These are phyloP conservation scores for Coluber constrictor DNA, from an alignment of 2,797 vertebrate species.

Conservation along the genomic window DNA sequence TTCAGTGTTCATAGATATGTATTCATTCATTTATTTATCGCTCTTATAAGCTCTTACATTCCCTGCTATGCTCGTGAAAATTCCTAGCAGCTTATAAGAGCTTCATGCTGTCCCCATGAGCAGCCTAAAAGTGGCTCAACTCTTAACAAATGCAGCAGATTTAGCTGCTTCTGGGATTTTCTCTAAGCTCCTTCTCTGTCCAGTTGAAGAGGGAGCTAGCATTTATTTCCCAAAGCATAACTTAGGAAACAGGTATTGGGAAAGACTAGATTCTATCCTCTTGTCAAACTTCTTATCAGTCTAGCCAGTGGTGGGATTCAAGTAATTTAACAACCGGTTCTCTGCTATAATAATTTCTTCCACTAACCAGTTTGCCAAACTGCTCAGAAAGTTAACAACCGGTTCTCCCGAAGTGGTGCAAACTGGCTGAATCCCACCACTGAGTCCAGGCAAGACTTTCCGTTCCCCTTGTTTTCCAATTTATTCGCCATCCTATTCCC, in stretches of 20 bases:
- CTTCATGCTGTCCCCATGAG: neutral
- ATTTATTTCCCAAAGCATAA: conserved; percentile 33
- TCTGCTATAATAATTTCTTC: no score
- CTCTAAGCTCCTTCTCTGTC: neutral
- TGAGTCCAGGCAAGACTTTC: neutral
- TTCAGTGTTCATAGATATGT: neutral
- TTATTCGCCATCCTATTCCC: neutral
- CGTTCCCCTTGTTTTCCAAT: conserved; percentile 13
- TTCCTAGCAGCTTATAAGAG: neutral
- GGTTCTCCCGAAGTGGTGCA: no score
- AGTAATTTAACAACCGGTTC: no score
- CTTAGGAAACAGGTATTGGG: conserved; percentile 40
- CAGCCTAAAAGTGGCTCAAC: neutral
- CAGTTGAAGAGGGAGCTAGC: neutral
- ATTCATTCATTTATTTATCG: neutral
- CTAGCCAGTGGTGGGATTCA: neutral
- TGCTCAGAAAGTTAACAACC: no score
- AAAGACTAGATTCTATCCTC: conserved; percentile 35
- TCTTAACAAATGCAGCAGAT: neutral
- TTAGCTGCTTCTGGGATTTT: neutral
- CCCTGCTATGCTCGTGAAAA: neutral
- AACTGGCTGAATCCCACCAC: no score
- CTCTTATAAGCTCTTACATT: neutral
- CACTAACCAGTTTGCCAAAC: no score
- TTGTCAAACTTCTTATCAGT: conserved; percentile 24